A percentile compares a stretch with the other conserved stretches of the same genome.
These are phyloP conservation scores for Serilophus lunatus DNA, from an alignment of 2,113 vertebrate genomes.

Conservation along the genomic window DNA sequence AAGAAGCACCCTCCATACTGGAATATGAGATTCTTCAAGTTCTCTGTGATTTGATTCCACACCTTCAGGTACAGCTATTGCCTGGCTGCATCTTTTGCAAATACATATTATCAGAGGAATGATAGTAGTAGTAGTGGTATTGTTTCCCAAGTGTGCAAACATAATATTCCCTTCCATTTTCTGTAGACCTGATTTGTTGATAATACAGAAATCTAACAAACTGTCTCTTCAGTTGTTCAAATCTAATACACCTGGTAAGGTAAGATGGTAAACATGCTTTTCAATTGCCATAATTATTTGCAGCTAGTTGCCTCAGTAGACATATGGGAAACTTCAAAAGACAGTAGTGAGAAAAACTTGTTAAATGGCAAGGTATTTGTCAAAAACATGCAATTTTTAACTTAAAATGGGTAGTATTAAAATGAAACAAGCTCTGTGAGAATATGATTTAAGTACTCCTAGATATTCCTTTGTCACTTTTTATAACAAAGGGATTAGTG, in stretches of 20 bases:
- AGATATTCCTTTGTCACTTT: not conserved
- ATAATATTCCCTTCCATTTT: not conserved
- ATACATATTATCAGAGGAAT: not conserved
- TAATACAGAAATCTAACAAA: not conserved
- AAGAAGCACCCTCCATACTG: not conserved
- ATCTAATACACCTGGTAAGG: not conserved
- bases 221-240: not conserved
- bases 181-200: not conserved
- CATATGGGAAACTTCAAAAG: not conserved
- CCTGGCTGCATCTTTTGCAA: not conserved
- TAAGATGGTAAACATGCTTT: no score
- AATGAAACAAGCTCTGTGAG: not conserved
- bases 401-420: not conserved
- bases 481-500: not conserved
- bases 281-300: not conserved
- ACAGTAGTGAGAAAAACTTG: not conserved
- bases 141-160: not conserved
- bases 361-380: not conserved
- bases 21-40: slow-evolving; percentile 75
- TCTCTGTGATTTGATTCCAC: slow-evolving; percentile 81
- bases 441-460: not conserved
- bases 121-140: not conserved
- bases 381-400: not conserved
- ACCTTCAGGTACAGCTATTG: slow-evolving; percentile 79
- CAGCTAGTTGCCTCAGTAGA: not conserved